Base-by-base conservation (phyloP, 2,888 invertebrate species). In the Stenchaetothrips biformis region DNA sequence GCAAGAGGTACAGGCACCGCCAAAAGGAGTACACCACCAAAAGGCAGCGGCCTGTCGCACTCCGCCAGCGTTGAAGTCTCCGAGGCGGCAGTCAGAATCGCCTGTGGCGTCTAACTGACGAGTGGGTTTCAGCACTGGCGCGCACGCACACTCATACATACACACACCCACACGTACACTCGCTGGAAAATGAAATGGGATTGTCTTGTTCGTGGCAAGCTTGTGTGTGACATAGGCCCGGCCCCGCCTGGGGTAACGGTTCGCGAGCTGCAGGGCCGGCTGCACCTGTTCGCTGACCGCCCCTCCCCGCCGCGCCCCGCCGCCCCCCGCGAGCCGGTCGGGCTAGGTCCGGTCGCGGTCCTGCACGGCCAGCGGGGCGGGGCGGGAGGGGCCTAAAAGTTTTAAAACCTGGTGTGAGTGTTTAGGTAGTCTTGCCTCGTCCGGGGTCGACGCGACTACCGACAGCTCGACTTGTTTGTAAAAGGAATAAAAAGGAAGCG, bases 401-500 rank as follows among this genome's bases (percentile, higher is more conserved):
- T 25, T 67, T 67, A 67, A 67, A 67, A 21, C 67, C 67, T 37
- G 37, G 67, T 21, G 21, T 21, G n/a, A n/a, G 9, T n/a, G n/a
- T 67, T n/a, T 21, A 21, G 21, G 67, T 21, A 67, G 67, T 74
- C 67, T 74, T 74, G 37, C 37, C 37, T 37, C 53, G 53, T 9
- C 21, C 25, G 7, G 25, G 67, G 25, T 11, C 67, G 21, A 74
- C 67, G 53, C 13, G 67, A 74, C 67, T 74, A 74, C 67, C 67
- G 67, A 74, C 67, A 74, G 67, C 67, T 74, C 67, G 67, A 74
- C 67, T 74, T 74, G 67, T 74, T 74, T 74, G 67, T 74, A 74
- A 74, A 74, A 74, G 67, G 67, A 74, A 74, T 25, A 74, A 74
- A 74, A 74, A 74, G 67, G 8, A 25, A 25, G 25, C 21, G 67